These are phyloP conservation scores for Cyclina sinensis DNA, from an alignment of 1,140 invertebrate species.

Conservation along the genomic window DNA sequence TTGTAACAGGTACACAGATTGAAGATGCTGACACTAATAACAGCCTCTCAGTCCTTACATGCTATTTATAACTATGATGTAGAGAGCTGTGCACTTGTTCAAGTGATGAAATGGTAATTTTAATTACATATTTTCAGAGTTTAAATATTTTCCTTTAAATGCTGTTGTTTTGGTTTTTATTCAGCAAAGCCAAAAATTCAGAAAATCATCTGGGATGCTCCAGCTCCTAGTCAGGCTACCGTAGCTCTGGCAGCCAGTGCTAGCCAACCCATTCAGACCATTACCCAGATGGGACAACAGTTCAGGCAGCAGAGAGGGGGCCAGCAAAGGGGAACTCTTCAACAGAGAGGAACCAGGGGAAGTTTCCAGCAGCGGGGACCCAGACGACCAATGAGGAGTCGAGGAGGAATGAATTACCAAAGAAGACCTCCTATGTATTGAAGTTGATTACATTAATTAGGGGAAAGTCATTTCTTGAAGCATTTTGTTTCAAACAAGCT, in stretches of 20 bases:
- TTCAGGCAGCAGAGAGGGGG: constrained; percentile 1
- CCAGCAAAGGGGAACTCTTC: constrained; percentile 38
- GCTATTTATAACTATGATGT: too few relatives aligned
- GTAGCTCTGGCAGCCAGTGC: constrained; percentile 43
- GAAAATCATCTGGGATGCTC: constrained; percentile 73
- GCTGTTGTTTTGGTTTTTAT: background rate
- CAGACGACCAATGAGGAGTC: constrained; percentile 57
- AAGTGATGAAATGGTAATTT: too few relatives aligned
- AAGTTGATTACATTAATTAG: background rate
- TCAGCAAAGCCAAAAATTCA: constrained; percentile 80
- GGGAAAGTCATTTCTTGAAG: too few relatives aligned
- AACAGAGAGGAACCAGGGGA: constrained; percentile 52
- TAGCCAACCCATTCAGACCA: constrained; percentile 37
- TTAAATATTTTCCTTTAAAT: too few relatives aligned
- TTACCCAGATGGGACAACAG: constrained; percentile 17
- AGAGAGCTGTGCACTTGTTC: too few relatives aligned
- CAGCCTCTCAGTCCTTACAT: too few relatives aligned
- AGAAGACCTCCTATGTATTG: constrained; percentile 73
- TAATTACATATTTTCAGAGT: too few relatives aligned
- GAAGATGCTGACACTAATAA: too few relatives aligned
- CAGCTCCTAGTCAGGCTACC: constrained; percentile 31
- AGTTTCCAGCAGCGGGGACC: constrained; percentile 33
- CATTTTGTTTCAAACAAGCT: too few relatives aligned
- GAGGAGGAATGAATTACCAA: constrained; percentile 64
- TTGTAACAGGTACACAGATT: too few relatives aligned